Evolutionary conservation across 2,888 invertebrate genomes (phyloP).

Genomic region (Aspidiotus destructor): DNA sequence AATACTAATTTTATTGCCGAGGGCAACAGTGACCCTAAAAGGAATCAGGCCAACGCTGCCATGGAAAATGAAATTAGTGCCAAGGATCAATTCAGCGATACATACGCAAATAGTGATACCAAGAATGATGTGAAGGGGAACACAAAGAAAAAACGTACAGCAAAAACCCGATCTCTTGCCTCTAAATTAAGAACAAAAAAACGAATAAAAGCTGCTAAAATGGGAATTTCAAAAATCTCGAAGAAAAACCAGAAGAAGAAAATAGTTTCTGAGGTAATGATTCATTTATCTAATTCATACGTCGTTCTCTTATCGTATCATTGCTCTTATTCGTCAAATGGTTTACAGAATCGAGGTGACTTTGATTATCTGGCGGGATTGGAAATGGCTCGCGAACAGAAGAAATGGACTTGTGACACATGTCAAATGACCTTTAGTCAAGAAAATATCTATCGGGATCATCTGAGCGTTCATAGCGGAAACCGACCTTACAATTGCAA

Average conservation of each 20-base stretch:
- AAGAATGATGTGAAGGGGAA: too few relatives aligned
- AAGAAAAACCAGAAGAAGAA: neutral
- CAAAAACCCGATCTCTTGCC: too few relatives aligned
- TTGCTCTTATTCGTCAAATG: neutral
- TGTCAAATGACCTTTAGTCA: conserved; percentile 11
- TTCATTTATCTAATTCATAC: neutral
- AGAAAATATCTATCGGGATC: conserved; percentile 15
- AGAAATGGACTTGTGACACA: neutral
- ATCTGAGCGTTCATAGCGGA: conserved; percentile 17
- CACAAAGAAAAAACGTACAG: too few relatives aligned
- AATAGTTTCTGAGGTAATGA: neutral
- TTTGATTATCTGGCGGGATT: neutral
- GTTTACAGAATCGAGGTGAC: neutral
- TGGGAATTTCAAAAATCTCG: neutral
- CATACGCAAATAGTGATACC: too few relatives aligned
- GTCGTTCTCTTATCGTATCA: neutral
- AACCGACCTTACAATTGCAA: conserved; percentile 20
- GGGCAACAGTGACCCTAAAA: too few relatives aligned
- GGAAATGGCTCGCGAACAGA: conserved; percentile 1
- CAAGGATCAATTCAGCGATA: too few relatives aligned
- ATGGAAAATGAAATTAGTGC: too few relatives aligned
- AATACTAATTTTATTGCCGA: too few relatives aligned
- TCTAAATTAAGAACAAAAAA: neutral
- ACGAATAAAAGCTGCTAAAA: neutral
- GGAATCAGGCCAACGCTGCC: too few relatives aligned